Base-by-base conservation (phyloP, 2,888 invertebrate species). In the Drosophila melanosoma region DNA sequence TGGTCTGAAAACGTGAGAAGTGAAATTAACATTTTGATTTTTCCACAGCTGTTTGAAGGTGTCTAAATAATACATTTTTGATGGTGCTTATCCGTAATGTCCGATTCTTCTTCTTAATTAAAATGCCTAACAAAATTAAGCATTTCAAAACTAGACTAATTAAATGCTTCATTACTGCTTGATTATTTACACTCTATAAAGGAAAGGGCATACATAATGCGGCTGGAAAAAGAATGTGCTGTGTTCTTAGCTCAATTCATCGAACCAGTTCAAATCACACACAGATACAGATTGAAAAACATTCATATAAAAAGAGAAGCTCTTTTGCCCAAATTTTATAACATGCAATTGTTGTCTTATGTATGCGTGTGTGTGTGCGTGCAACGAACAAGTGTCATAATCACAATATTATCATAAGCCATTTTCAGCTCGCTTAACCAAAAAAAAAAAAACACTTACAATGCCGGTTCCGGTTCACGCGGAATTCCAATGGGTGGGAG, bases 391-490 rank as follows among this genome's bases (percentile, higher is more conserved):
- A 69, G 63, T 80, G 81, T 80, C 77, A 73, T 76, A 68, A 52
- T 79, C 45, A 15, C 8, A 45, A 23, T 15, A 36, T 36, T 15
- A 23, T 23, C 45, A 23, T 23, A 45, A 45, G 15, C 20, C 45
- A 45, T 45, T 45, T 45, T 23, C 45, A 23, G 7, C 8, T 15
- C 23, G 23, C 23, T 45, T 23, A 45, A 69, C 79, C 57, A 69
- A 78, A 69, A 66, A 54, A 20, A 11, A 38, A 36, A 35, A 8
- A 2, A 33, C 66, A 83, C 89, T 84, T 86, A 84, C 89, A 84
- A 71, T 61, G 84, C 67, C 67, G 68, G 81, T 74, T 84, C 84
- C 76, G 84, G 74, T 20, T 86, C 79, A 57, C 62, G 73, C 62
- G 42, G 26, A 53, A 88, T 75, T 64, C 66, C 79, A 54, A 89